Evolutionary conservation across 2,797 vertebrate species (phyloP).

Genomic region (Lithobates sylvaticus): DNA sequence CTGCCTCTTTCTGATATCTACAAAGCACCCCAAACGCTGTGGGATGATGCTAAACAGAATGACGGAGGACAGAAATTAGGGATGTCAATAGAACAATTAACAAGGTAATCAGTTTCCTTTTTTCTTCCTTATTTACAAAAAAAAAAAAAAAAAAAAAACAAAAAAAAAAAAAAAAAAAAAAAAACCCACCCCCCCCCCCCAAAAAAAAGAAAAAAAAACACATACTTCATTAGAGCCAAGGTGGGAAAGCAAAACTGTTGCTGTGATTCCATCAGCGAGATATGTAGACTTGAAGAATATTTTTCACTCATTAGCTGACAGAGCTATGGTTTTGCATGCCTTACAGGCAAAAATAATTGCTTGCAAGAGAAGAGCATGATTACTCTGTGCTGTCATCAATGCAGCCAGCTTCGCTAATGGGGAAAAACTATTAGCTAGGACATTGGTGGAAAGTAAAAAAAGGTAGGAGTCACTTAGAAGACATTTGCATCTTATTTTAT

Average conservation of each 20-base stretch:
- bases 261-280: not conserved
- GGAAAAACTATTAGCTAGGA: not conserved
- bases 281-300: not conserved
- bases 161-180: too few relatives aligned
- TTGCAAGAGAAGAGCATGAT: not conserved
- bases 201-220: too few relatives aligned
- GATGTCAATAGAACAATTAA: not conserved
- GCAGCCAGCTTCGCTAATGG: constrained; percentile 10
- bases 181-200: too few relatives aligned
- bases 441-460: not conserved
- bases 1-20: too few relatives aligned
- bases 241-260: not conserved
- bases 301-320: not conserved
- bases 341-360: constrained; percentile 10
- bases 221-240: not conserved
- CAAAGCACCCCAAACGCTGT: too few relatives aligned
- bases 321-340: not conserved
- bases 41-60: not conserved
- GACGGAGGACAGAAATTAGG: not conserved
- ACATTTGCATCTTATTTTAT: too few relatives aligned
- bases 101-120: not conserved
- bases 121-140: too few relatives aligned
- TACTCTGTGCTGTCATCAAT: not conserved
- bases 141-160: too few relatives aligned
- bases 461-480: not conserved